Evolutionary conservation across 1,140 invertebrate species (phyloP), one percentile per base, ranked within the genome.

Genomic region (Odontomachus brunneus): DNA sequence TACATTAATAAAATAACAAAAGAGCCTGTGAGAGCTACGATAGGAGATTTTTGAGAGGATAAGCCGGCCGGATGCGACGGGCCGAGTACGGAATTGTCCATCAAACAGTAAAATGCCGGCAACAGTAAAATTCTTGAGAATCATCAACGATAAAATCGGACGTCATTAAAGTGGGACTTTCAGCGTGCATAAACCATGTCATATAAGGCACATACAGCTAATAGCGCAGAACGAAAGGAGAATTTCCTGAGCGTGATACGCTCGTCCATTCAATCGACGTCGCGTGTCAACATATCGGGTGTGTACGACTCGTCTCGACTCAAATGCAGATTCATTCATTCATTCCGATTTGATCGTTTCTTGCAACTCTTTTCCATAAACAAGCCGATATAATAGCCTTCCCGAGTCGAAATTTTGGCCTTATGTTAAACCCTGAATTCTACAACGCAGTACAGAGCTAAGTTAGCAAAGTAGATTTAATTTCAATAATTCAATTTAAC

Each of bases 181-280:
- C 3, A 66, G 15, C 38, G 65, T 33, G 15, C 33, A 12, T 53
- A 44, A 55, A 67, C 3, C 1, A 0, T 26, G 19, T 22, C 7
- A 38, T 44, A 24, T n/a, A 38, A 53, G 7, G 22, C 53, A 1
- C 33, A 24, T 15, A 24, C 12, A 33, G 12, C 17, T 78, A 78
- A 78, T 38, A 76, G 33, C 29, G 12, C 22, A 57, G 9, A 67
- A 76, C 17, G 17, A 55, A 29, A 55, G 9, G 26, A 67, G 15
- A 51, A 15, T 67, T 55, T 78, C 1, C 17, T 24, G 17, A 33
- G 0, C n/a, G 26, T 29, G 38, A 49, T 67, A 24, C n/a, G 1
- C 9, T 33, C 38, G 33, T 63, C 24, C 29, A 57, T 57, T 63
- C 44, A 9, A 65, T 65, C 26, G 14, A 26, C 26, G 29, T 33